Evolutionary conservation across 2,888 invertebrate species (phyloP).

Genomic region (Mythimna pallens): DNA sequence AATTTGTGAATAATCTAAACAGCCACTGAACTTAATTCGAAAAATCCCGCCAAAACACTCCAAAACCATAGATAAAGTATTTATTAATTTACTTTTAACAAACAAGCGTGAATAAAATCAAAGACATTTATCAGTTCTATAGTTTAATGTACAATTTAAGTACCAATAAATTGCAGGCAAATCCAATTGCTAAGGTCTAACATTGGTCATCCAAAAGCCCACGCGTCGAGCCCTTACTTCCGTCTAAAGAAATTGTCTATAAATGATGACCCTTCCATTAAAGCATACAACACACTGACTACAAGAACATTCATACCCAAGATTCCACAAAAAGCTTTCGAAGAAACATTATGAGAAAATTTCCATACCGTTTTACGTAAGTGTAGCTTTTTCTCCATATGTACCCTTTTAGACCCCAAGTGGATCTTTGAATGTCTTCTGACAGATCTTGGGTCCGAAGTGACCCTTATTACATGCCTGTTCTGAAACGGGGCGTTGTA

Average conservation of each 20-base stretch:
- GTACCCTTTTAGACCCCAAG: constrained; percentile 72
- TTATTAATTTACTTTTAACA: too few relatives aligned
- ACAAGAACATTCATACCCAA: constrained; percentile 50
- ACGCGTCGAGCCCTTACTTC: constrained; percentile 6
- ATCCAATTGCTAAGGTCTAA: neutral
- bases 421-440: constrained; percentile 75
- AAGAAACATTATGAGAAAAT: constrained; percentile 74
- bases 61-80: too few relatives aligned
- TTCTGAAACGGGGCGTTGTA: constrained; percentile 26
- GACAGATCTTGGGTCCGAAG: constrained; percentile 66
- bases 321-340: constrained; percentile 66
- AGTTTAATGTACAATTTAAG: neutral
- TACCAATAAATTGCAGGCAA: neutral
- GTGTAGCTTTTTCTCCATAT: constrained; percentile 68
- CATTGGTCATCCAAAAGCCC: neutral
- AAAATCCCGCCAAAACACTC: too few relatives aligned
- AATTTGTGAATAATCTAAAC: too few relatives aligned
- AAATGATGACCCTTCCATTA: constrained; percentile 45
- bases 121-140: neutral
- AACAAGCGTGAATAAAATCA: neutral
- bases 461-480: constrained; percentile 58
- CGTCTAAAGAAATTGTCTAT: constrained; percentile 30
- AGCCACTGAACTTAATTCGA: too few relatives aligned
- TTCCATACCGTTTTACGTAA: constrained; percentile 77
- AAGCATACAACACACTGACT: constrained; percentile 38